Percentiles rank a stretch among this genome's conserved stretches.
These are phyloP conservation scores for Cyrtodaria siliqua DNA, from an alignment of 2,888 invertebrate genomes.

Conservation along the genomic window DNA sequence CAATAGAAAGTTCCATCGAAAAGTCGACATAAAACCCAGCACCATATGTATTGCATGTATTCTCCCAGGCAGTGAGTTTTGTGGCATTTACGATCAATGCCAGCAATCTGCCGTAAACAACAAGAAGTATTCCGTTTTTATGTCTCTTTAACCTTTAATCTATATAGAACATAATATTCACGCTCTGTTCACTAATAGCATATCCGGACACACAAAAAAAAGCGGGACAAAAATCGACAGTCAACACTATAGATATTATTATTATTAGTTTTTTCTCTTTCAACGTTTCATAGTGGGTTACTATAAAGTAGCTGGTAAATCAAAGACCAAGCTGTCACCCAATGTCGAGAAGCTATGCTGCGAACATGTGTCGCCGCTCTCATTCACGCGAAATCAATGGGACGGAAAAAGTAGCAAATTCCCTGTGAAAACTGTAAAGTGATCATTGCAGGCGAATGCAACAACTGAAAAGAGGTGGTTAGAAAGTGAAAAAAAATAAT, in stretches of 20 bases:
- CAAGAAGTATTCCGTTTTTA: slow-evolving; percentile 9
- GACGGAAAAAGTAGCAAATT: slow-evolving; percentile 33
- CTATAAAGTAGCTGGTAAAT: slow-evolving; percentile 11
- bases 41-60: too few species aligned
- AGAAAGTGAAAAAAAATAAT: too few species aligned
- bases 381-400: slow-evolving; percentile 11
- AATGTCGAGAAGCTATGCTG: too few species aligned
- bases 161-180: slow-evolving; percentile 24
- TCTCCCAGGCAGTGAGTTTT: background rate
- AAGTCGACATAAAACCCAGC: too few species aligned
- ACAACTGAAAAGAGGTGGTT: too few species aligned
- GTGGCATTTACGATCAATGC: slow-evolving; percentile 11
- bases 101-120: slow-evolving; percentile 31
- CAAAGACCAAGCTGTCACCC: slow-evolving; percentile 9
- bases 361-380: slow-evolving; percentile 23
- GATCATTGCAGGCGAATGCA: too few species aligned
- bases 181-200: slow-evolving; percentile 17
- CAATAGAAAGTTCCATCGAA: too few species aligned
- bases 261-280: slow-evolving; percentile 11
- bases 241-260: background rate
- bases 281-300: background rate
- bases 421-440: slow-evolving; percentile 26
- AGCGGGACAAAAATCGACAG: slow-evolving; percentile 5
- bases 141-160: slow-evolving; percentile 26
- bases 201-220: background rate